phyloP scores from a whole-genome alignment of 2,113 vertebrate species.

The Gallinago media region DNA sequence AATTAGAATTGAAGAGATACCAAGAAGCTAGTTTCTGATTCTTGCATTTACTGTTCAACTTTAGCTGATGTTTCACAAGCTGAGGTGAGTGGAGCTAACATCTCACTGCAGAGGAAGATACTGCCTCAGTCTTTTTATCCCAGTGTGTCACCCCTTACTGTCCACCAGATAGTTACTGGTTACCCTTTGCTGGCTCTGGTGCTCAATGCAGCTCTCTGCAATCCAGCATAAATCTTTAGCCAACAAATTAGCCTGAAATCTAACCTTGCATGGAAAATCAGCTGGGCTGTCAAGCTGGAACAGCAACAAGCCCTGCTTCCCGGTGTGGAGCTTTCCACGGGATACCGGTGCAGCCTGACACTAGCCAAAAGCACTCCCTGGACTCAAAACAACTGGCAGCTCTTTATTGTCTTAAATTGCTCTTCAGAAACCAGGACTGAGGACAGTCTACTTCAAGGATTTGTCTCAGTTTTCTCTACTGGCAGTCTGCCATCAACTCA shows the following conservation, averaged over 20 bases:
- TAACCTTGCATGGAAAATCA: background rate
- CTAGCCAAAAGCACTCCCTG: background rate
- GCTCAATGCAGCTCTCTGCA: background rate
- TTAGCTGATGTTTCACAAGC: background rate
- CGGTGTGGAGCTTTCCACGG: background rate
- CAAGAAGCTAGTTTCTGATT: background rate
- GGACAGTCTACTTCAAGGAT: background rate
- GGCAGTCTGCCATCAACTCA: background rate
- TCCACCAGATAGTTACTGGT: background rate
- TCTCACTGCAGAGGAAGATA: background rate
- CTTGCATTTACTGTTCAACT: background rate
- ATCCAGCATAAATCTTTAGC: background rate
- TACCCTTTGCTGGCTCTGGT: background rate
- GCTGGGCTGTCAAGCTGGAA: background rate
- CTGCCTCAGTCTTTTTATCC: background rate
- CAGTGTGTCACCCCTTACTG: background rate
- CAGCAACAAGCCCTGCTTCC: background rate
- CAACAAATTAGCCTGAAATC: background rate
- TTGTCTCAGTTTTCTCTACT: background rate
- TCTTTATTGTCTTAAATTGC: background rate
- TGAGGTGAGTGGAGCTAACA: background rate
- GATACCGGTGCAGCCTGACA: background rate
- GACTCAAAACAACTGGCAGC: background rate
- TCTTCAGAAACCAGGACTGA: background rate
- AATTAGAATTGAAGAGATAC: background rate